These are phyloP conservation scores for Eucidaris tribuloides DNA, from an alignment of 35 echinoderm and acorn worm species.

Conservation along the genomic window DNA sequence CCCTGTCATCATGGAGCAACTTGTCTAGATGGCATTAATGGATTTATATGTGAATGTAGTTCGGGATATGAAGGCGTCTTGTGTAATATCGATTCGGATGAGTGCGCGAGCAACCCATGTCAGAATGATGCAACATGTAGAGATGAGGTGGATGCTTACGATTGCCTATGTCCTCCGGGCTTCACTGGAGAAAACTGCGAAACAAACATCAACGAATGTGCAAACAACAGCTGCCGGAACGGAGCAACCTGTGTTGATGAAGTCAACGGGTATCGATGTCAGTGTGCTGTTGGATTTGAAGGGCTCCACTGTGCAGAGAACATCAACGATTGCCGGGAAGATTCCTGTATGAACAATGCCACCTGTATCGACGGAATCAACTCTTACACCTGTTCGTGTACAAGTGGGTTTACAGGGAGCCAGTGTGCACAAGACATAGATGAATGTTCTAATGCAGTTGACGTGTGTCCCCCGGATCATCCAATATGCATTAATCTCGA, in stretches of 20 bases:
- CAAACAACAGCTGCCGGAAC: constrained; percentile 38
- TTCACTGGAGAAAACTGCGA: constrained; percentile 62
- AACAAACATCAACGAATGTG: constrained; percentile 9
- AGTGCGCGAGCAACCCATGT: constrained; percentile 73
- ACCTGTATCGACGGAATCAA: constrained; percentile 34
- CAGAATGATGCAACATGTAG: constrained; percentile 59
- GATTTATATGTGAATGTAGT: constrained; percentile 31
- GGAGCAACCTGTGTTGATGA: constrained; percentile 39
- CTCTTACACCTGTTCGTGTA: constrained; percentile 51
- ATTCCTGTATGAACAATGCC: background rate
- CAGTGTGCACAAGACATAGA: constrained; percentile 45
- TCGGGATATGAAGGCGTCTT: constrained; percentile 32
- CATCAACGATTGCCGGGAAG: background rate
- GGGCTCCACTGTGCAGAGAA: constrained; percentile 10
- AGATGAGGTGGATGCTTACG: constrained; percentile 46
- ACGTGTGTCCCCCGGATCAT: background rate
- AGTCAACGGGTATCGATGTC: background rate
- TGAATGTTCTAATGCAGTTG: constrained; percentile 30
- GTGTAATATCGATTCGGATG: constrained; percentile 16
- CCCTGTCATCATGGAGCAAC: constrained; percentile 62
- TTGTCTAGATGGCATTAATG: constrained; percentile 37
- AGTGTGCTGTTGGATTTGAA: background rate
- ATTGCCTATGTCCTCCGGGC: constrained; percentile 45
- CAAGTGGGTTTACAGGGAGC: constrained; percentile 41
- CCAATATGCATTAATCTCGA: background rate